Percentiles rank a stretch among this genome's conserved stretches.
Conservation (phyloP, 2,888 invertebrate species). For the Temnothorax rugatulus region DNA sequence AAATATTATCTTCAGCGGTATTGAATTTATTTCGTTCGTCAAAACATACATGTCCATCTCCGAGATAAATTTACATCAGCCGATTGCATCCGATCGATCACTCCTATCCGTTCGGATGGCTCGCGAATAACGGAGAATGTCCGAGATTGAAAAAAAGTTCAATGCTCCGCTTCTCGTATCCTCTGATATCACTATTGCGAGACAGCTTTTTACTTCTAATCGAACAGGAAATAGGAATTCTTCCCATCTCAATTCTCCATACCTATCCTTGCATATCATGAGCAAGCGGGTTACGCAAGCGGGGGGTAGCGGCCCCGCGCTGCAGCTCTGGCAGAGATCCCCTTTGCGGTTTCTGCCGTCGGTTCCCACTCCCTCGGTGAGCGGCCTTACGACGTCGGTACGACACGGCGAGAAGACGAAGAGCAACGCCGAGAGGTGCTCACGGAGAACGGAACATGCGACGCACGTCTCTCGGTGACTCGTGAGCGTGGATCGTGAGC, state of each 20-base stretch:
- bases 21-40: neutral
- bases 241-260: neutral
- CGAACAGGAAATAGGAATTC: constrained; percentile 13
- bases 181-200: neutral
- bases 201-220: constrained; percentile 1
- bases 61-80: constrained; percentile 32
- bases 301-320: constrained; percentile 59
- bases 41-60: neutral
- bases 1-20: neutral
- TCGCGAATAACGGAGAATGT: constrained; percentile 29
- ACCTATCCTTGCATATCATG: constrained; percentile 21
- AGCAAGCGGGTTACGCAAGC: constrained; percentile 36
- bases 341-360: constrained; percentile 63
- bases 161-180: neutral
- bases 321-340: constrained; percentile 63
- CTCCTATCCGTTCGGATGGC: neutral
- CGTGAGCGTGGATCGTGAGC: constrained; percentile 50
- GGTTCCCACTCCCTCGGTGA: constrained; percentile 50
- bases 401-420: constrained; percentile 63
- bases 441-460: constrained; percentile 74
- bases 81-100: constrained; percentile 39
- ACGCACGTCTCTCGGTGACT: constrained; percentile 65
- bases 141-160: constrained; percentile 39
- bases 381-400: constrained; percentile 53
- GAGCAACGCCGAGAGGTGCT: constrained; percentile 59